Base-by-base conservation (phyloP, 2,113 vertebrate species). In the Lasiurus cinereus region DNA sequence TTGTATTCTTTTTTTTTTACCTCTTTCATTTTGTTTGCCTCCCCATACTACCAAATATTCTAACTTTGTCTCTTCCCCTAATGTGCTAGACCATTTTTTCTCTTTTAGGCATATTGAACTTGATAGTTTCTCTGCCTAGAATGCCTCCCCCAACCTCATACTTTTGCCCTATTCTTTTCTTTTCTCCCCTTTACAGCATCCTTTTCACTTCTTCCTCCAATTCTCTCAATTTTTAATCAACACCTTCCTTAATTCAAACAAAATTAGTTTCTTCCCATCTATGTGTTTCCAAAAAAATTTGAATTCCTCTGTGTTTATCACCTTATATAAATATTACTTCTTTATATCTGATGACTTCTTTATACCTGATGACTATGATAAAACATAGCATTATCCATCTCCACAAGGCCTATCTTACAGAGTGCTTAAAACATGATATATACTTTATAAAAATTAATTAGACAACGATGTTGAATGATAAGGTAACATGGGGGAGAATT, bases 261-360 rank as follows among this genome's bases (percentile, higher is more conserved):
- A 89, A 86, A 90, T 90, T 83, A 36, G 16, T 78, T 18, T 83
- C n/a, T 90, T 54, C 22, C 50, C 52, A 69, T 69, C 52, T 76
- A 29, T 85, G 33, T 33, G 36, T 74, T 96, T 59, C 77, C 67
- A 85, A 94, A 91, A 14, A 88, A 48, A 24, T 88, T 91, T 59
- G 21, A 73, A 80, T 18, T 90, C 62, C 46, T 85, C 52, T 54
- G 21, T 93, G 43, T n/a, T 90, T 73, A 83, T 78, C 21, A 79
- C 12, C 27, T 59, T 54, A 73, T 73, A 39, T 83, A 84, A 84
- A 48, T 10, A 46, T 46, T 46, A 46, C 46, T 46, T 10, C 10
- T 46, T 46, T 46, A 46, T 46, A 46, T 46, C 7, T 7, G 46
- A 83, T 90, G 33, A 90, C 70, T 90, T 94, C 10, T 90, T 94